Evolutionary conservation across 2,888 invertebrate species (phyloP).

Genomic region (Melieria picta): DNA sequence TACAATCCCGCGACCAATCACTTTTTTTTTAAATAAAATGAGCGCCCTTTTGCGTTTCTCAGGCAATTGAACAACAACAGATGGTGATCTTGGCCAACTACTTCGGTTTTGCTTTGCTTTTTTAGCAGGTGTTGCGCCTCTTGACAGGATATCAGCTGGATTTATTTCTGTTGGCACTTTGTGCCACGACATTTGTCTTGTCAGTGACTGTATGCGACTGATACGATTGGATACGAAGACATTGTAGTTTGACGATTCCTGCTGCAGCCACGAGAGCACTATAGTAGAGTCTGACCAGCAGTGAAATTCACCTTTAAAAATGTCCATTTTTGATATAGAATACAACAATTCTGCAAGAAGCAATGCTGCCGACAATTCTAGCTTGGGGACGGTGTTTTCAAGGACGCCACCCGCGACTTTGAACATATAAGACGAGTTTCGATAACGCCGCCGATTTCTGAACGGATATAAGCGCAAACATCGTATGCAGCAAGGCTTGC

Average conservation of each 20-base stretch:
- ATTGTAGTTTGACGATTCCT: slow-evolving; percentile 22
- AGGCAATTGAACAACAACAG: too few species aligned
- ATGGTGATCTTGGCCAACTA: too few species aligned
- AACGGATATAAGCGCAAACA: slow-evolving; percentile 15
- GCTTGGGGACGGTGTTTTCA: slow-evolving; percentile 21
- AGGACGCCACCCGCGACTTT: slow-evolving; percentile 23
- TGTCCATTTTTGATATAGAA: slow-evolving; percentile 1
- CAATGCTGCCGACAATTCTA: slow-evolving; percentile 13
- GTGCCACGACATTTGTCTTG: slow-evolving; percentile 35
- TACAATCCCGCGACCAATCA: too few species aligned
- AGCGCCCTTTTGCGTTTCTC: too few species aligned
- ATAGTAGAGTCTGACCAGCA: slow-evolving; percentile 28
- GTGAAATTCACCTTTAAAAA: slow-evolving; percentile 8
- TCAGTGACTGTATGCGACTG: slow-evolving; percentile 33
- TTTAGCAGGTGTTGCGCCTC: too few species aligned
- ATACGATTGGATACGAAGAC: slow-evolving; percentile 31
- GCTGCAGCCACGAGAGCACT: slow-evolving; percentile 21
- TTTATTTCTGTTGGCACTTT: slow-evolving; percentile 30
- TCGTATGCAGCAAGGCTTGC: slow-evolving; percentile 29
- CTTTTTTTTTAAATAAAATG: too few species aligned
- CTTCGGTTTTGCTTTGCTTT: too few species aligned
- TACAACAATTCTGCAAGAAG: slow-evolving; percentile 7
- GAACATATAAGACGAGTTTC: slow-evolving; percentile 16
- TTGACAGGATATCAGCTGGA: too few species aligned
- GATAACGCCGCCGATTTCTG: not conserved